phyloP scores from a whole-genome alignment of 1,140 invertebrate species.

The Pseudomyrmex flavicornis region DNA sequence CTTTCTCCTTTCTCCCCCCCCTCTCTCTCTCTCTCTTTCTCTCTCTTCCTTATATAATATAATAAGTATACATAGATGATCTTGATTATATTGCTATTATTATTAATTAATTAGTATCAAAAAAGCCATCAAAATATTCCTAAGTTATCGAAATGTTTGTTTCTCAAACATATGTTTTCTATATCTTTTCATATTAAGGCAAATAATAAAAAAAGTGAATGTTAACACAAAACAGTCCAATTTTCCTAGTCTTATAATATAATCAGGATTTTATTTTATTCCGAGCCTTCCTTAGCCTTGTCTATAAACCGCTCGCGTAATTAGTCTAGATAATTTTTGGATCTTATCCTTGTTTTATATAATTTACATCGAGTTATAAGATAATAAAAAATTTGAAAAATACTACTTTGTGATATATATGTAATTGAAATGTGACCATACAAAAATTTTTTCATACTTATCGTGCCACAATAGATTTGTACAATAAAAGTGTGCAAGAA shows the following conservation, averaged over 20 bases:
- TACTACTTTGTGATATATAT: constrained; percentile 56
- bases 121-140: constrained; percentile 83
- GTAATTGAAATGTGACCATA: constrained; percentile 41
- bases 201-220: constrained; percentile 85
- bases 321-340: constrained; percentile 35
- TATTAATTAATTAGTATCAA: constrained; percentile 82
- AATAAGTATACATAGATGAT: constrained; percentile 85
- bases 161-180: constrained; percentile 85
- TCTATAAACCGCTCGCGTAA: constrained; percentile 12
- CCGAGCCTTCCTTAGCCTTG: constrained; percentile 36
- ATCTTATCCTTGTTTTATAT: constrained; percentile 37
- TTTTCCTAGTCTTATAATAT: constrained; percentile 57
- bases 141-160: constrained; percentile 84
- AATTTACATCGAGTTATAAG: constrained; percentile 40
- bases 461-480: constrained; percentile 8
- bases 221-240: constrained; percentile 75
- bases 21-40: constrained; percentile 37
- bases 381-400: constrained; percentile 38
- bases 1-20: constrained; percentile 74
- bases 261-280: constrained; percentile 49
- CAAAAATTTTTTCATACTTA: constrained; percentile 8
- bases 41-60: constrained; percentile 83
- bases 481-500: background rate
- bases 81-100: constrained; percentile 79
- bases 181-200: constrained; percentile 85